phyloP scores from a whole-genome alignment of 2,113 vertebrate genomes.

The Dicrurus megarhynchus region DNA sequence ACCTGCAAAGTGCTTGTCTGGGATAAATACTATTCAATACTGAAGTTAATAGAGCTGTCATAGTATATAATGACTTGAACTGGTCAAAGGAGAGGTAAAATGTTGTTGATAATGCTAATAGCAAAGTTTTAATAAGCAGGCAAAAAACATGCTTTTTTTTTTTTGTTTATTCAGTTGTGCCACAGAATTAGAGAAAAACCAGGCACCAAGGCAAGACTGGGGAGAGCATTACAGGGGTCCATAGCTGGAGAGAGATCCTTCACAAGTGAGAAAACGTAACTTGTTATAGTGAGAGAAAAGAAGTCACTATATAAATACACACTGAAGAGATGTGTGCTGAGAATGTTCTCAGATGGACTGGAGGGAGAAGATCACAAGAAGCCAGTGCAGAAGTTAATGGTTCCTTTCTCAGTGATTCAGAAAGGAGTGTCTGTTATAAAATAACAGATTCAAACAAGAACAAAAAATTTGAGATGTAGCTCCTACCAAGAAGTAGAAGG shows the following conservation, averaged over 20 bases:
- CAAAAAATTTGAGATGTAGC: neutral
- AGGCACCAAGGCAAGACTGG: neutral
- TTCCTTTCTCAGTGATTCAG: neutral
- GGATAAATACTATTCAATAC: too few relatives aligned
- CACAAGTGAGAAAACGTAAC: neutral
- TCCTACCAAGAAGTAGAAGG: neutral
- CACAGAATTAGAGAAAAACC: neutral
- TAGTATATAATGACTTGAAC: neutral
- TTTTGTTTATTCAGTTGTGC: neutral
- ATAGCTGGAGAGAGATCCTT: neutral
- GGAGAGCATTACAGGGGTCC: neutral
- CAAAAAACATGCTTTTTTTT: neutral
- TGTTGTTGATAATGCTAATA: neutral
- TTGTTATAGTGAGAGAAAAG: neutral
- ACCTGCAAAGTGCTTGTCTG: neutral
- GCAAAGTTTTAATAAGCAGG: neutral
- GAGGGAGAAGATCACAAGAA: neutral
- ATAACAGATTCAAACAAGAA: neutral
- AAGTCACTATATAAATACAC: neutral
- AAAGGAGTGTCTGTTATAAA: neutral
- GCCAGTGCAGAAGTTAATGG: neutral
- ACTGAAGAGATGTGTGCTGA: neutral
- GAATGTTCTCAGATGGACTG: neutral
- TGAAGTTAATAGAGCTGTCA: neutral
- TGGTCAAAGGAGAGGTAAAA: neutral